phyloP scores from a whole-genome alignment of 2,797 vertebrate genomes.

The Anguilla pacifica region DNA sequence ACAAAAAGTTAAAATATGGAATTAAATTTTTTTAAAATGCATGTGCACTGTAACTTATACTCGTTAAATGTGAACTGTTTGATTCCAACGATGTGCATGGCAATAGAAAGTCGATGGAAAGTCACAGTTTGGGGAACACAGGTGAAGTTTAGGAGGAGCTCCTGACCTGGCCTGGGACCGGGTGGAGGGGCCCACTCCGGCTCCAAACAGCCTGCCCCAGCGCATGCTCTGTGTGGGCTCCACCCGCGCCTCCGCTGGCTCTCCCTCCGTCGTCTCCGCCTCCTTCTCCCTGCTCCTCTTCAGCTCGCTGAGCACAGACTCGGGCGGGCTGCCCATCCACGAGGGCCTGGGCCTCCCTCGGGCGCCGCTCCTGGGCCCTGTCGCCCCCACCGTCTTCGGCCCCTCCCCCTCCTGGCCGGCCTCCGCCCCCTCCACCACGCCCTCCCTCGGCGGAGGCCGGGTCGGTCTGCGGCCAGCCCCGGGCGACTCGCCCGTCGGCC shows the following conservation, averaged over 20 bases:
- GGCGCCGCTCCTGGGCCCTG: constrained; percentile 44
- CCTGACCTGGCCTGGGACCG: constrained; percentile 57
- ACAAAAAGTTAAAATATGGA: neutral
- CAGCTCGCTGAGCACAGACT: constrained; percentile 75
- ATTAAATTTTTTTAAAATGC: neutral
- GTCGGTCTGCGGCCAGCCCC: constrained; percentile 61
- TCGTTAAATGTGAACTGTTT: neutral
- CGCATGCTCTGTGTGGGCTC: constrained; percentile 67
- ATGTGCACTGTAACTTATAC: neutral
- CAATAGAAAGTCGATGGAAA: neutral
- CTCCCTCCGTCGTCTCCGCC: constrained; percentile 28
- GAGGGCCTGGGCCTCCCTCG: constrained; percentile 64
- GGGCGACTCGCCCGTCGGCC: constrained; percentile 46
- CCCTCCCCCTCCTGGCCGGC: constrained; percentile 65
- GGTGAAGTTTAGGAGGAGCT: neutral
- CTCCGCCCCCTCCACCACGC: constrained; percentile 76
- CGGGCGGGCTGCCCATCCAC: constrained; percentile 83
- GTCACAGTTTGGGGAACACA: neutral
- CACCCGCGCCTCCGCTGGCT: constrained; percentile 34
- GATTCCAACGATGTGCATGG: neutral
- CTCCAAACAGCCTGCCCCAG: constrained; percentile 92
- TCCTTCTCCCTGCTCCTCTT: constrained; percentile 72
- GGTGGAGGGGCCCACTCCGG: constrained; percentile 54
- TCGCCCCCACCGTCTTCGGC: neutral
- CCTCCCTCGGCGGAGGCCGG: constrained; percentile 68